These are phyloP conservation scores for Sciaenops ocellatus DNA, from an alignment of 2,797 vertebrate genomes.

Conservation along the genomic window DNA sequence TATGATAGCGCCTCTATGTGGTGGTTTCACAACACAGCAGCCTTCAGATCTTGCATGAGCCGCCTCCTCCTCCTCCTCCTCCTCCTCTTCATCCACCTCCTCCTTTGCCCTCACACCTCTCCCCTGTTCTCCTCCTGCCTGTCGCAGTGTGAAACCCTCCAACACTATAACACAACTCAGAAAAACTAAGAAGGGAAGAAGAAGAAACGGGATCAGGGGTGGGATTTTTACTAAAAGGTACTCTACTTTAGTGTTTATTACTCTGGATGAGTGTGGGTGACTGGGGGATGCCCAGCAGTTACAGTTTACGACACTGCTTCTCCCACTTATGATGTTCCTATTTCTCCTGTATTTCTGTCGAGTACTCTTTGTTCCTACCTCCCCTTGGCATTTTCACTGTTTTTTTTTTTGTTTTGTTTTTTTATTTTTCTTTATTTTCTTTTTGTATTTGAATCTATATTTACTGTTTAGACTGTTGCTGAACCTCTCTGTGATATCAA, in stretches of 20 bases:
- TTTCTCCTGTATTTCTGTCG: constrained; percentile 58
- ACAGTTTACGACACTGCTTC: constrained; percentile 71
- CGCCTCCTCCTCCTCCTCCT: constrained; percentile 23
- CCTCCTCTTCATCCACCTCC: neutral
- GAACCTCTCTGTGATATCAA: constrained; percentile 90
- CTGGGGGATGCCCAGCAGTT: constrained; percentile 62
- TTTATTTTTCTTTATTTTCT: constrained; percentile 72
- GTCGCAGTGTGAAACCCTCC: constrained; percentile 67
- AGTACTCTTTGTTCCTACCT: constrained; percentile 73
- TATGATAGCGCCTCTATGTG: constrained; percentile 58
- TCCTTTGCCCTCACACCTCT: constrained; percentile 9
- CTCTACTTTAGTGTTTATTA: constrained; percentile 77
- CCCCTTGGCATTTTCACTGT: constrained; percentile 74
- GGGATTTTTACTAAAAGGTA: constrained; percentile 75
- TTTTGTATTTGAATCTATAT: constrained; percentile 89
- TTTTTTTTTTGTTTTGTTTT: constrained; percentile 66
- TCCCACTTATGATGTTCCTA: constrained; percentile 48
- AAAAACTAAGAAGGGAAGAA: constrained; percentile 53
- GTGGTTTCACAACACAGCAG: constrained; percentile 56
- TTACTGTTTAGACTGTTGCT: constrained; percentile 91
- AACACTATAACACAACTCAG: constrained; percentile 71
- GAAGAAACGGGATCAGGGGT: constrained; percentile 40
- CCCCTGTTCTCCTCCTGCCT: constrained; percentile 55
- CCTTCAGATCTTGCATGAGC: constrained; percentile 75
- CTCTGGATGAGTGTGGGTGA: constrained; percentile 66